Evolutionary conservation across 2,113 vertebrate genomes (phyloP).

Genomic region (Podarcis raffonei): DNA sequence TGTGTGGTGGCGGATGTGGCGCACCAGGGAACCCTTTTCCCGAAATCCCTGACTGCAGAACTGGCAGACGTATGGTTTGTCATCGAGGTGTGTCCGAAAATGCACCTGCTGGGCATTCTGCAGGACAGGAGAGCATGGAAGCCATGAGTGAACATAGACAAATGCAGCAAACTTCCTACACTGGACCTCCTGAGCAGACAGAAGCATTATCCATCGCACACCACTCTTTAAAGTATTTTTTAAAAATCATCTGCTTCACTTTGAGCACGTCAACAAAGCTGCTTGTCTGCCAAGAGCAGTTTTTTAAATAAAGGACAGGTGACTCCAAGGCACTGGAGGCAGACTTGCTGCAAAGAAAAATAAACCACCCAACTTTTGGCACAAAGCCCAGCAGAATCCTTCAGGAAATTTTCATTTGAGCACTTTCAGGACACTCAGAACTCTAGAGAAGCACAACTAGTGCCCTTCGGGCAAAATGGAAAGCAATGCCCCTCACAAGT

Average conservation of each 20-base stretch:
- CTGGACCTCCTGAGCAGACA: neutral
- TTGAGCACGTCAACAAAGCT: neutral
- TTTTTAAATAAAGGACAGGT: neutral
- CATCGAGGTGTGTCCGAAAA: constrained; percentile 90
- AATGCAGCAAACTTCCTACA: neutral
- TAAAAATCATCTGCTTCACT: neutral
- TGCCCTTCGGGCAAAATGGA: too few species aligned
- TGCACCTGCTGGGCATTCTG: constrained; percentile 98
- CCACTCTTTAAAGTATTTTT: too few species aligned
- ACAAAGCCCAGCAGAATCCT: too few species aligned
- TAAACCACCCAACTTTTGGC: too few species aligned
- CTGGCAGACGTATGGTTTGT: constrained; percentile 90
- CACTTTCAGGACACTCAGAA: too few species aligned
- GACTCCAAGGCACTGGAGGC: neutral
- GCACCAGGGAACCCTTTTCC: constrained; percentile 94
- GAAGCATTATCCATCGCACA: neutral
- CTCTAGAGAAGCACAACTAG: too few species aligned
- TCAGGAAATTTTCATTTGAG: too few species aligned
- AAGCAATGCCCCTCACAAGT: too few species aligned
- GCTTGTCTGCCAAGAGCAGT: neutral
- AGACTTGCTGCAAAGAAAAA: neutral
- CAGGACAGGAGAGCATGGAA: neutral
- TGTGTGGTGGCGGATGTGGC: constrained; percentile 95
- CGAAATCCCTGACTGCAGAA: constrained; percentile 91
- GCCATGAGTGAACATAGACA: neutral